Conservation (phyloP, 2,797 vertebrate species). For the Etheostoma perlongum region DNA sequence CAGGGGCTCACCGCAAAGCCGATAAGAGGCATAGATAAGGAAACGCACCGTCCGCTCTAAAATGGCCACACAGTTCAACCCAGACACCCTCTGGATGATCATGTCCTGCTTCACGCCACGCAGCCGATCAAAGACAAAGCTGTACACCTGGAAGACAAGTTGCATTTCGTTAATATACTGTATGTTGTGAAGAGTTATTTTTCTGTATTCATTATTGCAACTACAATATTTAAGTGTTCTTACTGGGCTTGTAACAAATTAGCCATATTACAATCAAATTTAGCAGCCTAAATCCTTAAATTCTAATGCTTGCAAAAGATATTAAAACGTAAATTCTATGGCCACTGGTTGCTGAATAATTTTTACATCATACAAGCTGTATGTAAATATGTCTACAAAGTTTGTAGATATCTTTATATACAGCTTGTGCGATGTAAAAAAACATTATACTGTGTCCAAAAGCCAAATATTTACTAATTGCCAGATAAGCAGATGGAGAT, state of each 20-base stretch:
- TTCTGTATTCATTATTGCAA: neutral
- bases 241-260: neutral
- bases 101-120: conserved; percentile 91
- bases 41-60: conserved; percentile 87
- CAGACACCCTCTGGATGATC: conserved; percentile 86
- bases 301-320: neutral
- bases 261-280: neutral
- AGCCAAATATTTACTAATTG: neutral
- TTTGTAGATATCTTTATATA: neutral
- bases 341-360: no score
- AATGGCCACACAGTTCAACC: conserved; percentile 75
- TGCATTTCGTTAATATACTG: neutral
- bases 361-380: no score
- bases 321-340: neutral
- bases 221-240: neutral
- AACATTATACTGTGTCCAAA: neutral
- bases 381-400: no score
- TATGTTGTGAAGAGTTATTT: neutral
- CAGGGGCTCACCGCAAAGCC: conserved; percentile 77
- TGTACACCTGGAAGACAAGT: conserved; percentile 81
- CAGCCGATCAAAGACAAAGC: conserved; percentile 90
- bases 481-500: no score
- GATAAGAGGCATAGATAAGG: conserved; percentile 86
- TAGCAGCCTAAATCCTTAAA: neutral
- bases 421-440: neutral